Evolutionary conservation across 2,797 vertebrate species (phyloP).

Genomic region (Phalanger gymnotis): DNA sequence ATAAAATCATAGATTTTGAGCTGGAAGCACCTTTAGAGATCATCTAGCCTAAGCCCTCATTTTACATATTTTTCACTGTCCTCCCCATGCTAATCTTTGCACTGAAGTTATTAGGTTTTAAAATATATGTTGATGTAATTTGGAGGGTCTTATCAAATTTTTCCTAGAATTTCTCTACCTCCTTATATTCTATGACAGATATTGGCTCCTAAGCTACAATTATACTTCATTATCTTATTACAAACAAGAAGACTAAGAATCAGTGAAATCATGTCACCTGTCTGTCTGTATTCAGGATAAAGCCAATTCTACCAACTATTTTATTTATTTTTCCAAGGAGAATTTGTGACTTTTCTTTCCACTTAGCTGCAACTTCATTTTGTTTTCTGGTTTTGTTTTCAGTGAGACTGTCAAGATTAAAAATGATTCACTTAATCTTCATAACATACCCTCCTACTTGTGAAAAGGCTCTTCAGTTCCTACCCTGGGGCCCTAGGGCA

Average conservation of each 20-base stretch:
- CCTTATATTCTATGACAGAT: not conserved
- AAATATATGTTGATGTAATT: not conserved
- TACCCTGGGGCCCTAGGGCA: not conserved
- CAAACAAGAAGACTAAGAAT: not conserved
- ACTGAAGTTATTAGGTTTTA: not conserved
- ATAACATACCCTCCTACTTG: not conserved
- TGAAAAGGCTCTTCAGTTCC: not conserved
- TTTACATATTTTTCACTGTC: not conserved
- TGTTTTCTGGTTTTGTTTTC: not conserved
- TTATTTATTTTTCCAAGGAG: not conserved
- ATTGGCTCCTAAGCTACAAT: not conserved
- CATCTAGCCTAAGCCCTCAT: not conserved
- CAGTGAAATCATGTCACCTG: not conserved
- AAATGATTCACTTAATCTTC: not conserved
- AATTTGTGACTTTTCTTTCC: not conserved
- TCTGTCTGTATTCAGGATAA: not conserved
- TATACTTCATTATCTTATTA: not conserved
- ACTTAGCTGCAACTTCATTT: not conserved
- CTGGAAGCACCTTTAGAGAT: not conserved
- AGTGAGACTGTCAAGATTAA: not conserved
- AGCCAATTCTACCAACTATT: not conserved
- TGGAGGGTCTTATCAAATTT: not conserved
- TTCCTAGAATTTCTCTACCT: not conserved
- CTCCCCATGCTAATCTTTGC: not conserved
- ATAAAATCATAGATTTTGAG: not conserved